A percentile compares a stretch with the other conserved stretches of the same genome.
phyloP scores from a whole-genome alignment of 1,140 invertebrate species.

The Sarcophaga bullata region DNA sequence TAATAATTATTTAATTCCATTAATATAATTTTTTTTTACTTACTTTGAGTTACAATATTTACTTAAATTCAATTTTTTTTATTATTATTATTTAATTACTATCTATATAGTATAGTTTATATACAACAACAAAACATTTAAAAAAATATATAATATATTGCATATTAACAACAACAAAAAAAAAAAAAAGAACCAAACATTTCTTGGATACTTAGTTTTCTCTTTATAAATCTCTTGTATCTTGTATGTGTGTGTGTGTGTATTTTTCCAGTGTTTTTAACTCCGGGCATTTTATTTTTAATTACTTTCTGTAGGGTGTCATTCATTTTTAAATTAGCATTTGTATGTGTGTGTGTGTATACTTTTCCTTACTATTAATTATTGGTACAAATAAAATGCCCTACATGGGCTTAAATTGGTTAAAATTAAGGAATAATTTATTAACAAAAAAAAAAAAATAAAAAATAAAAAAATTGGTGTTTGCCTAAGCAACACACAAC shows the following conservation, averaged over 20 bases:
- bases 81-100: neutral
- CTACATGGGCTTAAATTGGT: neutral
- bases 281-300: neutral
- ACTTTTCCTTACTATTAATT: neutral
- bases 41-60: slow-evolving; percentile 8
- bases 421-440: too few relatives aligned
- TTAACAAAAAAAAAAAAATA: neutral
- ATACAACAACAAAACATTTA: neutral
- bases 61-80: slow-evolving; percentile 1
- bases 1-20: slow-evolving; percentile 13
- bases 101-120: slow-evolving; percentile 29
- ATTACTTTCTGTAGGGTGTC: neutral
- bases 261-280: slow-evolving; percentile 28
- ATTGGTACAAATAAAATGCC: slow-evolving; percentile 1
- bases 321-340: slow-evolving; percentile 36
- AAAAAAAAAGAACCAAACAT: slow-evolving; percentile 3
- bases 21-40: slow-evolving; percentile 15
- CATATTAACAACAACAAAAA: slow-evolving; percentile 16
- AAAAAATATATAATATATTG: slow-evolving; percentile 40
- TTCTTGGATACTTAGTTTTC: slow-evolving; percentile 31
- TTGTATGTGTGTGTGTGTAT: slow-evolving; percentile 29
- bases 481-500: neutral
- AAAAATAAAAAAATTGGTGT: slow-evolving; percentile 22
- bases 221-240: too few relatives aligned
- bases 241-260: slow-evolving; percentile 35